Percentiles rank a stretch among this genome's conserved stretches.
These are phyloP conservation scores for Drosophila putrida DNA, from an alignment of 2,888 invertebrate species.

Conservation along the genomic window DNA sequence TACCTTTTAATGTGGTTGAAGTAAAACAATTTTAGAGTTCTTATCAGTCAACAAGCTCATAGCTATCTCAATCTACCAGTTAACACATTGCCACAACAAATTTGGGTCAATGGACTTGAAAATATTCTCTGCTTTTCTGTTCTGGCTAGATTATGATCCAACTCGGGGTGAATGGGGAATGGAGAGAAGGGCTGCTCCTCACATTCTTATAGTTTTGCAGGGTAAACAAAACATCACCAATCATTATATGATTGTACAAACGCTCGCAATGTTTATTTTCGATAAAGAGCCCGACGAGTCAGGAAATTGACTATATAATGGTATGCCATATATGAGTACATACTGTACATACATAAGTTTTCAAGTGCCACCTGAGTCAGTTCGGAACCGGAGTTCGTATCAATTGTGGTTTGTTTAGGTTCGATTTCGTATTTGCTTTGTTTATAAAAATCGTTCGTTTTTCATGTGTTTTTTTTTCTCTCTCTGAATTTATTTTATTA, in stretches of 20 bases:
- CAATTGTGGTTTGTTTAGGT: conserved; percentile 74
- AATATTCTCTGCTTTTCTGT: conserved; percentile 32
- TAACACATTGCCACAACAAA: conserved; percentile 64
- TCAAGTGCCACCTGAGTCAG: conserved; percentile 73
- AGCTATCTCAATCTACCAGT: conserved; percentile 50
- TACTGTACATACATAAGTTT: conserved; percentile 22
- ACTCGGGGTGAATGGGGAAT: neutral
- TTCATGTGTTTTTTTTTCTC: conserved; percentile 24
- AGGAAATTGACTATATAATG: conserved; percentile 69
- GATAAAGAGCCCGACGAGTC: conserved; percentile 63
- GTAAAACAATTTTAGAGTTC: conserved; percentile 45
- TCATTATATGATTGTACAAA: conserved; percentile 53
- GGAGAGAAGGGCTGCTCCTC: neutral
- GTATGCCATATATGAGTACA: conserved; percentile 26
- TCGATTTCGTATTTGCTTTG: conserved; percentile 71
- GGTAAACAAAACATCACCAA: conserved; percentile 54
- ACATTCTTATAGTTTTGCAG: conserved; percentile 1
- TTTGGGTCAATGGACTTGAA: conserved; percentile 75
- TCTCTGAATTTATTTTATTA: conserved; percentile 67
- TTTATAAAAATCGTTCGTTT: conserved; percentile 65
- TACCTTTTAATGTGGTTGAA: conserved; percentile 7
- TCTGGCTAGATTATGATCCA: conserved; percentile 41
- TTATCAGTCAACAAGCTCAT: conserved; percentile 62
- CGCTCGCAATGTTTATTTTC: conserved; percentile 64
- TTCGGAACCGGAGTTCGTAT: conserved; percentile 35